Base-by-base conservation (phyloP, 2,888 invertebrate species). In the Eucera pruinosa region DNA sequence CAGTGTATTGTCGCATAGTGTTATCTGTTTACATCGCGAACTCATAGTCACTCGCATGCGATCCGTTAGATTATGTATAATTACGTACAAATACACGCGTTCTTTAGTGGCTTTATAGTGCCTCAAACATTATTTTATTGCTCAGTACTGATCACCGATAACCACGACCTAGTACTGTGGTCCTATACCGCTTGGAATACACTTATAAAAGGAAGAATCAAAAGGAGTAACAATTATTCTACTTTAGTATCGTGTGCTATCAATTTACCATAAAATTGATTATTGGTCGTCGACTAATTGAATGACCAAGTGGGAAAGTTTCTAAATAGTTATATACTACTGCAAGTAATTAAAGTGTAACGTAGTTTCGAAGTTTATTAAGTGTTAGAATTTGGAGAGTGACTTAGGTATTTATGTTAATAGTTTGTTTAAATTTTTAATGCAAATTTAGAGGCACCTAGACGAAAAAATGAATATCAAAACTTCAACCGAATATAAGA, bases 21-120 rank as follows among this genome's bases (percentile, higher is more conserved):
- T 81, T 83, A 83, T 83, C 83, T 78, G 75, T 83, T 83, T 83
- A 72, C 66, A 57, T 57, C 73, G 48, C 45, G 72, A 68, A 68
- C 52, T 52, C 58, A 52, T 52, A 62, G 70, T 80, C 84, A 25
- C 39, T 73, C 39, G 78, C 66, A 78, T 73, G 73, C 55, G 30
- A 20, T 54, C 30, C 36, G 45, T 41, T 41, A 65, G 78, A 73
- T 72, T 65, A 65, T 27, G 55, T 27, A 30, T 15, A 55, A 23
- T 48, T 65, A 60, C 47, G 20, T 15, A n/a, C 54, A 9, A 20
- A 20, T 15, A n/a, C 54, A 9, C 20, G 33, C 20, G 64, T 60
- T 27, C 47, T 48, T 30, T 45, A 48, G 13, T 13, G 23, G 52
- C 50, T 47, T 33, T 6, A 55, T 36, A n/a, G n/a, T n/a, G n/a